Evolutionary conservation across 2,113 vertebrate genomes (phyloP).

Genomic region (Ictidomys tridecemlineatus): DNA sequence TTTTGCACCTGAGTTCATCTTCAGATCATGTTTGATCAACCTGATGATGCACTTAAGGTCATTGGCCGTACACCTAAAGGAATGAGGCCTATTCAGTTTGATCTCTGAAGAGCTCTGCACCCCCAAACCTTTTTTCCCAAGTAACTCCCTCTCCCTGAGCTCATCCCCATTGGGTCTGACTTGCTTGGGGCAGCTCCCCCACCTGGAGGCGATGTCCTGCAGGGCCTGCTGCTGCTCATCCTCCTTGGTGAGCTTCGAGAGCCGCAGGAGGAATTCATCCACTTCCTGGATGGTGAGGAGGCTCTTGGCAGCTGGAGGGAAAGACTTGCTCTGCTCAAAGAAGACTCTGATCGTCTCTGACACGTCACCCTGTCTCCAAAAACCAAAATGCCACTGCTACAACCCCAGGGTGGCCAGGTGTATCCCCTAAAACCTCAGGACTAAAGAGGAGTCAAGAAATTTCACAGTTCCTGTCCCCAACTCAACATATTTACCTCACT

Average conservation of each 20-base stretch:
- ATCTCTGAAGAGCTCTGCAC: neutral
- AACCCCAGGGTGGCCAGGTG: neutral
- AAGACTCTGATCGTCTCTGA: constrained; percentile 97
- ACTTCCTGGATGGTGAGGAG: constrained; percentile 97
- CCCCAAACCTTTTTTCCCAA: neutral
- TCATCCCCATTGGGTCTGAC: neutral
- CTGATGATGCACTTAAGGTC: constrained; percentile 98
- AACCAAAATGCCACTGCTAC: constrained; percentile 74
- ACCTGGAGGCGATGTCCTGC: constrained; percentile 94
- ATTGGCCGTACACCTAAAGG: constrained; percentile 94
- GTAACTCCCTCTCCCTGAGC: neutral
- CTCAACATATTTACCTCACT: neutral
- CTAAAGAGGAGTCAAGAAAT: neutral
- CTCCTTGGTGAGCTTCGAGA: constrained; percentile 96
- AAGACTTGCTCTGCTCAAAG: constrained; percentile 95
- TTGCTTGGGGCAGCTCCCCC: neutral
- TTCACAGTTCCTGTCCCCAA: neutral
- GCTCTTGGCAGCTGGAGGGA: constrained; percentile 95
- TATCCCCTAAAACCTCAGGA: neutral
- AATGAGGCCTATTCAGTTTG: constrained; percentile 16
- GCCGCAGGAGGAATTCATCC: constrained; percentile 92
- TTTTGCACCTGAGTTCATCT: constrained; percentile 98
- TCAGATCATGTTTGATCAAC: constrained; percentile 97
- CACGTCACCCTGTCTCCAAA: constrained; percentile 94
- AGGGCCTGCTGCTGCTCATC: constrained; percentile 97